Conservation (phyloP, 2,888 invertebrate genomes). For the Plagodis pulveraria region DNA sequence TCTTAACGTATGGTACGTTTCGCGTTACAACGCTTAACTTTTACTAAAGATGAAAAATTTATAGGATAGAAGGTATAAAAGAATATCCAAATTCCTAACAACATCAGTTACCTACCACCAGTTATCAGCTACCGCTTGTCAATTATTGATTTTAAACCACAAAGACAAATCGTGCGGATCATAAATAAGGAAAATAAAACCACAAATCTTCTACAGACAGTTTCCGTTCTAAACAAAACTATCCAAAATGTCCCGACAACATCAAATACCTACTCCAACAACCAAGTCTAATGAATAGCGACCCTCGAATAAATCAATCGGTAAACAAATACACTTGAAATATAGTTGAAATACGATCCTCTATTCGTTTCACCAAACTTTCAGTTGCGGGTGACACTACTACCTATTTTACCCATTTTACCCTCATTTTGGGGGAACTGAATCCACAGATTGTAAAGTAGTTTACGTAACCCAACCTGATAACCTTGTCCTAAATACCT, state of each 20-base stretch:
- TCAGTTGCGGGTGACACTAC: constrained; percentile 20
- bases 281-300: constrained; percentile 14
- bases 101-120: too few relatives aligned
- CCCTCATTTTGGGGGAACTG: constrained; percentile 25
- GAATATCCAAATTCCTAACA: too few relatives aligned
- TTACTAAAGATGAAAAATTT: too few relatives aligned
- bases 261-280: constrained; percentile 7
- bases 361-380: constrained; percentile 16
- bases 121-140: too few relatives aligned
- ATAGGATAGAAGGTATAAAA: too few relatives aligned
- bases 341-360: constrained; percentile 21
- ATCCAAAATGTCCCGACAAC: constrained; percentile 6
- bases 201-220: constrained; percentile 3
- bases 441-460: constrained; percentile 1
- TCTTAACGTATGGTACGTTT: too few relatives aligned
- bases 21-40: too few relatives aligned
- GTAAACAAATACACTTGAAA: constrained; percentile 35
- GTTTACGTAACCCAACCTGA: constrained; percentile 5
- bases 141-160: too few relatives aligned
- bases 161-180: background rate
- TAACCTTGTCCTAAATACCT: constrained; percentile 37
- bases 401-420: constrained; percentile 16
- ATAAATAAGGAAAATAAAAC: constrained; percentile 1
- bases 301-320: constrained; percentile 34
- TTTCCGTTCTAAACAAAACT: constrained; percentile 6